Percentiles rank a stretch among this genome's conserved stretches.
Evolutionary conservation across 2,888 invertebrate species (phyloP).

Genomic region (Erebia palarica): DNA sequence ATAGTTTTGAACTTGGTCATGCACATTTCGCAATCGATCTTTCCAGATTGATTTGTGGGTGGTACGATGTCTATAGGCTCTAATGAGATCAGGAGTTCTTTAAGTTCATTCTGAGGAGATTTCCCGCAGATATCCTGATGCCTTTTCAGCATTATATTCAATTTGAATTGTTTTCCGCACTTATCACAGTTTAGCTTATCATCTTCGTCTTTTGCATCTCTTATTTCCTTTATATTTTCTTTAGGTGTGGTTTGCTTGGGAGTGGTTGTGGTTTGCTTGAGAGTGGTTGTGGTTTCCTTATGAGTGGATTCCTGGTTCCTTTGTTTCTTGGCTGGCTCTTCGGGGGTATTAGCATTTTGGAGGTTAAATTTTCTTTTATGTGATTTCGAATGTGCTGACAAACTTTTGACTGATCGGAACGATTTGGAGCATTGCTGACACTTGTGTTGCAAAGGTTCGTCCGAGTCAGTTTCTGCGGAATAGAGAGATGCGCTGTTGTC

Average conservation of each 20-base stretch:
- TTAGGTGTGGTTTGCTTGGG: background rate
- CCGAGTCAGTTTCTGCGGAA: conserved; percentile 68
- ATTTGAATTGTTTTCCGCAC: conserved; percentile 71
- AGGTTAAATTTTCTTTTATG: conserved; percentile 46
- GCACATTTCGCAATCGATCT: conserved; percentile 64
- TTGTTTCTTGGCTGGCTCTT: background rate
- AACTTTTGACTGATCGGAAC: conserved; percentile 53
- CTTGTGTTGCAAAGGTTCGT: conserved; percentile 60
- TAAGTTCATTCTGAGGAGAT: conserved; percentile 65
- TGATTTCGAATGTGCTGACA: conserved; percentile 53
- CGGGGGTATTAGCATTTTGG: background rate
- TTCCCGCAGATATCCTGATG: conserved; percentile 62
- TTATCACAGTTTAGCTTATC: conserved; percentile 64
- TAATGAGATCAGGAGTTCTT: conserved; percentile 63
- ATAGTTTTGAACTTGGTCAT: conserved; percentile 62
- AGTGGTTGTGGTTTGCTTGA: background rate
- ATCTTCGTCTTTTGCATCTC: conserved; percentile 56
- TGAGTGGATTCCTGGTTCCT: background rate
- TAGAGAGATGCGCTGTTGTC: conserved; percentile 60
- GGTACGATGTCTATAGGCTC: conserved; percentile 62
- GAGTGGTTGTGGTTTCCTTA: background rate
- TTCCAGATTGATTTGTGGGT: conserved; percentile 38
- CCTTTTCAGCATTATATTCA: conserved; percentile 76
- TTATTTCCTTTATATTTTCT: conserved; percentile 28
- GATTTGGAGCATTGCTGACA: conserved; percentile 62